Evolutionary conservation across 2,797 vertebrate genomes (phyloP).

Genomic region (Macropus fuliginosus): DNA sequence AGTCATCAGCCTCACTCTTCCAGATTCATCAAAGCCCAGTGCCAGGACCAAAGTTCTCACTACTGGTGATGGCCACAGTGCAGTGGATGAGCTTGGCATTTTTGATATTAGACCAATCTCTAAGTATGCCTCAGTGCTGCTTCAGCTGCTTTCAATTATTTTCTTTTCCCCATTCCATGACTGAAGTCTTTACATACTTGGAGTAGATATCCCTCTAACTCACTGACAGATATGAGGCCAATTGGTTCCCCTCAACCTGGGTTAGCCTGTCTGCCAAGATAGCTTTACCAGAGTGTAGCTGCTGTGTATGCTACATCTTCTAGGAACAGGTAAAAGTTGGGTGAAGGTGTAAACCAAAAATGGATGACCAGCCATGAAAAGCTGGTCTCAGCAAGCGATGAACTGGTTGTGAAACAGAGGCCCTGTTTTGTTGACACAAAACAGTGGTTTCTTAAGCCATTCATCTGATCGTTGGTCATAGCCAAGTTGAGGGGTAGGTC

Average conservation of each 20-base stretch:
- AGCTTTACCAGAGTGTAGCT: background rate
- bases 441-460: background rate
- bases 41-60: background rate
- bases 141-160: background rate
- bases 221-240: background rate
- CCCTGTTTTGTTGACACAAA: too few species aligned
- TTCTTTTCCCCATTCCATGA: background rate
- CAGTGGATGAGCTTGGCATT: background rate
- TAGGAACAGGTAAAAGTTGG: background rate
- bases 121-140: background rate
- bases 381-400: too few species aligned
- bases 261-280: background rate
- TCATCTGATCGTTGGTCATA: background rate
- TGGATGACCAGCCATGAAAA: background rate
- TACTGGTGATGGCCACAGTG: background rate
- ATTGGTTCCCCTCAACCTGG: background rate
- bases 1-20: background rate
- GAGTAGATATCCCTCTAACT: background rate
- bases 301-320: background rate
- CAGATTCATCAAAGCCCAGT: background rate
- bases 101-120: background rate
- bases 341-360: background rate
- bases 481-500: background rate
- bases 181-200: background rate
- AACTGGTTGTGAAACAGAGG: background rate